Evolutionary conservation across 1,140 invertebrate genomes (phyloP), one percentile per base, ranked within the genome.

Genomic region (Matsumurasca onukii): DNA sequence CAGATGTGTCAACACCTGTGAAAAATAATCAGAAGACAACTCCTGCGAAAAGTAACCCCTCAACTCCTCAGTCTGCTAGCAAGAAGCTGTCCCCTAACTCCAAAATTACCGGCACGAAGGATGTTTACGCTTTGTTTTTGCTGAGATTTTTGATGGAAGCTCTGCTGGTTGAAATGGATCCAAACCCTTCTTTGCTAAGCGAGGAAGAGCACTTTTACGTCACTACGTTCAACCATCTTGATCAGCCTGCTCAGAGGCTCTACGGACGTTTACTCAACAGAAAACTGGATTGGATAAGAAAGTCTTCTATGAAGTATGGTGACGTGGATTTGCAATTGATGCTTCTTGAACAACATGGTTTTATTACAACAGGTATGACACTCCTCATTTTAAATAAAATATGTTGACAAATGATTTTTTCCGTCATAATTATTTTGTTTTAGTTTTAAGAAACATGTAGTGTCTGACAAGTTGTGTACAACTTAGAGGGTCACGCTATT

Each of bases 221-320:
- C 24, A 27, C 25, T 24, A 59, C 15, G 5, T 59, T 59, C n/a
- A 25, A 27, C 3, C 9, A 25, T 12, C n/a, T 59, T 27, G 55
- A 59, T n/a, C 55, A 59, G n/a, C 55, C 55, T 2, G 25, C 55
- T 27, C 55, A 59, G 24, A 59, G 25, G 30, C 15, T 59, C 2
- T 59, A 59, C 24, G 55, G 15, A 22, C 22, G 55, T 5, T 59
- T 59, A 24, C 24, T 59, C 3, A 59, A 59, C 30, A 25, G 55
- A 29, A 59, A 59, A 59, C 15, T 59, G 5, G 55, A 59, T 27
- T 59, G 55, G 55, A 59, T 59, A 13, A 59, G 25, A 59, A 59
- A 22, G 3, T 59, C 55, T 2, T 27, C 55, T 5, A 59, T 59
- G 25, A 27, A 59, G 30, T 59, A 27, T 59, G 55, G 22, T 12